Evolutionary conservation across 1,140 invertebrate genomes (phyloP).

Genomic region (Gonioctena quinquepunctata): DNA sequence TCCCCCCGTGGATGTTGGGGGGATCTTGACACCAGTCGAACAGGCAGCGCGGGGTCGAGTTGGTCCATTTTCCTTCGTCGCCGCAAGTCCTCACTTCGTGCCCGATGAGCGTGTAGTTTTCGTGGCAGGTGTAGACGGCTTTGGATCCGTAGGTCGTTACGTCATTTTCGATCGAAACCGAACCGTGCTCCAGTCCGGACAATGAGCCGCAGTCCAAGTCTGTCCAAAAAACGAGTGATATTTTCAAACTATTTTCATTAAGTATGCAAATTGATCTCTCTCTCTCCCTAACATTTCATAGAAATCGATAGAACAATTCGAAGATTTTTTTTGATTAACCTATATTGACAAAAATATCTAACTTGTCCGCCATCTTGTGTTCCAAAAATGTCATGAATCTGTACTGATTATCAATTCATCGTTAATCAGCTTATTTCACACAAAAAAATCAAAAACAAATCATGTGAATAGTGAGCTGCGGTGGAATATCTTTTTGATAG

Average conservation of each 20-base stretch:
- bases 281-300: too few relatives aligned
- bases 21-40: constrained; percentile 87
- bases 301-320: too few relatives aligned
- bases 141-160: constrained; percentile 78
- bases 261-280: too few relatives aligned
- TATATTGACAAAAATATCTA: too few relatives aligned
- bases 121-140: constrained; percentile 76
- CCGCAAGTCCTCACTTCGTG: constrained; percentile 74
- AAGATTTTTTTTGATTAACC: too few relatives aligned
- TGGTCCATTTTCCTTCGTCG: constrained; percentile 80
- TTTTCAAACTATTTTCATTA: neutral
- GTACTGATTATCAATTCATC: too few relatives aligned
- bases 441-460: too few relatives aligned
- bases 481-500: neutral
- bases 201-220: constrained; percentile 83
- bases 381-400: too few relatives aligned
- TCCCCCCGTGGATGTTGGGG: constrained; percentile 73
- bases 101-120: constrained; percentile 84
- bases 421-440: too few relatives aligned
- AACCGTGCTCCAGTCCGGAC: constrained; percentile 73
- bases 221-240: constrained; percentile 53
- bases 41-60: constrained; percentile 76
- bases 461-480: too few relatives aligned
- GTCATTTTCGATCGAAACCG: constrained; percentile 67
- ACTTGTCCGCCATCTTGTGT: too few relatives aligned